phyloP scores from a whole-genome alignment of 2,888 invertebrate species.

The Parasteatoda lunata region DNA sequence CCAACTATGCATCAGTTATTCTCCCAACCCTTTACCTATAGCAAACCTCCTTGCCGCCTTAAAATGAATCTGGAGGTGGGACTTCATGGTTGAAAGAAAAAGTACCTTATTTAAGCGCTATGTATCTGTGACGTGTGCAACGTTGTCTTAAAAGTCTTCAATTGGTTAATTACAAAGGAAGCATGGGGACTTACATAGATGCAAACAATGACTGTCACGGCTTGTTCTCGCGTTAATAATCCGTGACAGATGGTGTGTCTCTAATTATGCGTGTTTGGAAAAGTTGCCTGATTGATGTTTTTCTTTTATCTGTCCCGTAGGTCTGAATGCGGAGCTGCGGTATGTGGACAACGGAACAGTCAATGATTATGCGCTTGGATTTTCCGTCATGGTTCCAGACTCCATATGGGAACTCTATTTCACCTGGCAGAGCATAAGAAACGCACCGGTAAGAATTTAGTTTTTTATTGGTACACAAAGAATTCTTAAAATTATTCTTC shows the following conservation, averaged over 20 bases:
- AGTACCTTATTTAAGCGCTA: no score
- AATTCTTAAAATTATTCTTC: no score
- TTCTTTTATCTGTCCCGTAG: slow-evolving; percentile 75
- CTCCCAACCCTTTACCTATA: no score
- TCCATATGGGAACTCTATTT: slow-evolving; percentile 89
- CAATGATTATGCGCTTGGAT: slow-evolving; percentile 92
- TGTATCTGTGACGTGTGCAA: no score
- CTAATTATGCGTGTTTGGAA: slow-evolving; percentile 10
- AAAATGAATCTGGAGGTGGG: no score
- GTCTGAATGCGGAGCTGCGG: slow-evolving; percentile 88
- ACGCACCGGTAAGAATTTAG: slow-evolving; percentile 32
- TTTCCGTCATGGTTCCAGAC: slow-evolving; percentile 89
- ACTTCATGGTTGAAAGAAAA: no score
- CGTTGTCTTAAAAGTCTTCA: no score
- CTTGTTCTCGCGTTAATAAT: slow-evolving; percentile 21
- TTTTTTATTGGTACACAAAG: neutral
- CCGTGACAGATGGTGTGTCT: slow-evolving; percentile 12
- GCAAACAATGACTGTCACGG: neutral
- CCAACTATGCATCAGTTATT: no score
- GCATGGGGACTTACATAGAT: neutral
- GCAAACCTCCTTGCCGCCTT: no score
- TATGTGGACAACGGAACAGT: slow-evolving; percentile 93
- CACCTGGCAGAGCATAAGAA: slow-evolving; percentile 91
- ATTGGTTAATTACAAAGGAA: neutral
- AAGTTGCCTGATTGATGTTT: slow-evolving; percentile 1